phyloP scores from a whole-genome alignment of 2,113 vertebrate genomes.

The Heliornis fulica region DNA sequence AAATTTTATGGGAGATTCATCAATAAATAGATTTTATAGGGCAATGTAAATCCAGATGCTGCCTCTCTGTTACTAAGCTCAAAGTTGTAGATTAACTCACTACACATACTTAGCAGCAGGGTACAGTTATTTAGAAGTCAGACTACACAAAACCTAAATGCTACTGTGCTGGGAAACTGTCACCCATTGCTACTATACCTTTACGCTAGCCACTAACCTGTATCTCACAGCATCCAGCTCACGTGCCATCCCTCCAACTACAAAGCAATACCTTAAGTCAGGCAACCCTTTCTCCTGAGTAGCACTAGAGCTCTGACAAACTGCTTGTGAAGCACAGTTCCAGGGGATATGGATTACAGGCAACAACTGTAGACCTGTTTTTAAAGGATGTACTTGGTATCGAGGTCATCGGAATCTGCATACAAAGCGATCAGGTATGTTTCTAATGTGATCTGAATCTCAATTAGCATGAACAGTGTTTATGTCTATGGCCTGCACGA shows the following conservation, averaged over 20 bases:
- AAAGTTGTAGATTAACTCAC: background rate
- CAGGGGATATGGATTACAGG: background rate
- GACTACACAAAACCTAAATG: background rate
- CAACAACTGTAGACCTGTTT: background rate
- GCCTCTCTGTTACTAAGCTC: background rate
- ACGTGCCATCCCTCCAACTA: fast-evolving
- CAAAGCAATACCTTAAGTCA: background rate
- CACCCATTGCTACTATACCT: background rate
- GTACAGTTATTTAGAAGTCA: background rate
- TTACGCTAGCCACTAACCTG: background rate
- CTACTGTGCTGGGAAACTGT: background rate
- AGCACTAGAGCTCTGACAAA: background rate
- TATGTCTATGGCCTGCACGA: background rate
- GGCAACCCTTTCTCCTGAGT: background rate
- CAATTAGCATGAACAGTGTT: background rate
- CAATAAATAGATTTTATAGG: background rate
- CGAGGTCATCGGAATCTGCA: background rate
- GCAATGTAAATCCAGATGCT: background rate
- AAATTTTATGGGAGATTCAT: background rate
- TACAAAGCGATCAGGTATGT: background rate
- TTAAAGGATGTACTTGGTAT: background rate
- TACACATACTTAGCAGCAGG: background rate
- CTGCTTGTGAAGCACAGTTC: background rate
- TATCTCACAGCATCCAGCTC: background rate
- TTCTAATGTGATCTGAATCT: background rate